Conservation (phyloP, 2,797 vertebrate species). For the Momotus momota region DNA sequence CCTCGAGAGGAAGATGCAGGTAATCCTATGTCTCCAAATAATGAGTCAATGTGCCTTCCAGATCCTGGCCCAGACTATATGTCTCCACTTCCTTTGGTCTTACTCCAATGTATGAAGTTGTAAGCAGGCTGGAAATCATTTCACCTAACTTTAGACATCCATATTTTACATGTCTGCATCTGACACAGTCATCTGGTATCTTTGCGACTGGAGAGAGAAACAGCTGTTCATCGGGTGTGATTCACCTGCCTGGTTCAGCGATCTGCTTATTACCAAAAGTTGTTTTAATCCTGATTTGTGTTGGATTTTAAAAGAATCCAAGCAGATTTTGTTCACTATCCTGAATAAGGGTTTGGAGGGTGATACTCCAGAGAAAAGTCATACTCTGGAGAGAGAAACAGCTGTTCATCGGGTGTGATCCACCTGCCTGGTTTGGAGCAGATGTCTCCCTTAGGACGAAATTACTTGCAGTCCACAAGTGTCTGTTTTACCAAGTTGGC, state of each 20-base stretch:
- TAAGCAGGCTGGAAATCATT: neutral
- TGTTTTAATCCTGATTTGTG: constrained; percentile 67
- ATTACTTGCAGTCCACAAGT: neutral
- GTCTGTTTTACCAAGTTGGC: constrained; percentile 19
- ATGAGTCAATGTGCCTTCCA: neutral
- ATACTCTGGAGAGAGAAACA: neutral
- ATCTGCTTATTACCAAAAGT: constrained; percentile 66
- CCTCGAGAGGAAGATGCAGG: neutral
- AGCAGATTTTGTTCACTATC: constrained; percentile 61
- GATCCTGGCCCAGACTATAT: neutral
- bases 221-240: constrained; percentile 37
- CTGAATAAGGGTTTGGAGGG: constrained; percentile 51
- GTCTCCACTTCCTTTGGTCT: neutral
- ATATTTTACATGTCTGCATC: neutral
- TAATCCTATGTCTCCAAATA: neutral
- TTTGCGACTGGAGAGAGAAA: neutral
- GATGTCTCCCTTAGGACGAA: constrained; percentile 23
- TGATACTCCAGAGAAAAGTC: neutral
- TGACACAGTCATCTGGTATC: constrained; percentile 31
- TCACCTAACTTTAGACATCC: neutral
- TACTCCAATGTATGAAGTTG: neutral
- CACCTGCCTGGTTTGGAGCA: constrained; percentile 14
- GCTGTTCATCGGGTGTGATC: constrained; percentile 39
- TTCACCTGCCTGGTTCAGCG: constrained; percentile 60
- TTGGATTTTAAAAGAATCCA: constrained; percentile 71